Conservation (phyloP, 2,113 vertebrate species). For the Arenaria interpres region DNA sequence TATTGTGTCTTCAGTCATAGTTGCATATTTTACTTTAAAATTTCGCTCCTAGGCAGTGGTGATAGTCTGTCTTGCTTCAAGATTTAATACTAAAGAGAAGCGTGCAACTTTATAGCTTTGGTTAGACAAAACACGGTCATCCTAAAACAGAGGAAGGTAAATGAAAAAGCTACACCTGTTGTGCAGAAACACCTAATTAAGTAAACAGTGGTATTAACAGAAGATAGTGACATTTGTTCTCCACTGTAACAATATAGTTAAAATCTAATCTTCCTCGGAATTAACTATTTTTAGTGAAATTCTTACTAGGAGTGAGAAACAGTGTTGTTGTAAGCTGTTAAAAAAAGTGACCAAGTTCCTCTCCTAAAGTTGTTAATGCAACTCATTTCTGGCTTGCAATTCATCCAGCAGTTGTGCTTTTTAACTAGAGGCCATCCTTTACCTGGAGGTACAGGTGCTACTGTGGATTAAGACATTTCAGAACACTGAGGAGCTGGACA, state of each 20-base stretch:
- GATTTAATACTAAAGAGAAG: conserved; percentile 28
- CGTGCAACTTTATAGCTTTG: conserved; percentile 10
- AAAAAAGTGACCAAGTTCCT: not conserved
- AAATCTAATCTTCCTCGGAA: not conserved
- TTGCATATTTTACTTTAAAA: conserved; percentile 10
- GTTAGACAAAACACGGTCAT: not conserved
- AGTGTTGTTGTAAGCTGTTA: not conserved
- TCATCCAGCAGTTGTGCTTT: not conserved
- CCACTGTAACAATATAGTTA: not conserved
- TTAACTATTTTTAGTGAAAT: not conserved
- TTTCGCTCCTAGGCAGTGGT: not conserved
- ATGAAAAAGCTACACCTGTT: not conserved
- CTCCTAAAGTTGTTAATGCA: not conserved
- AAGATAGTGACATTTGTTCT: not conserved
- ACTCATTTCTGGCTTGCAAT: not conserved
- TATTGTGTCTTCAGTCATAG: not conserved
- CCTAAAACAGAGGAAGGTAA: not conserved
- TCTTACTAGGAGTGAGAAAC: not conserved
- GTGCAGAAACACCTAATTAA: not conserved
- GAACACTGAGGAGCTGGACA: not conserved
- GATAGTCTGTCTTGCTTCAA: not conserved
- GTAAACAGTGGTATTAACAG: not conserved
- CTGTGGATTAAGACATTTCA: not conserved
- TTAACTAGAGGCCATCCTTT: not conserved
- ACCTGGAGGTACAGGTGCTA: not conserved